These are phyloP conservation scores for Heterodera filipjevi DNA, from an alignment of 2,888 invertebrate genomes.

Conservation along the genomic window DNA sequence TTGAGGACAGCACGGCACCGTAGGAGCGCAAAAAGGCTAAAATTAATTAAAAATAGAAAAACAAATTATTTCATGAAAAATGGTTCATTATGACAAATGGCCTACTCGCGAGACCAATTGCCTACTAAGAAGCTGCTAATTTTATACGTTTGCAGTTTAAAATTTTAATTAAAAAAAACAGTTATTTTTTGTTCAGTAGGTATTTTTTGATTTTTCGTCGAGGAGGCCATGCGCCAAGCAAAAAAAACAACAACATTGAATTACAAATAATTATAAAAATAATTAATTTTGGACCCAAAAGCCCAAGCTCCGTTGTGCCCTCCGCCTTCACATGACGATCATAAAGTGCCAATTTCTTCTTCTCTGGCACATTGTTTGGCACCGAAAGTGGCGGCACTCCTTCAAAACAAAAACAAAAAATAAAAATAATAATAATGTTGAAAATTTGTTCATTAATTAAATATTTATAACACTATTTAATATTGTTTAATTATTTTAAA, in stretches of 20 bases:
- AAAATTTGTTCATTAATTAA: too few relatives aligned
- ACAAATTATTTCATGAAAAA: not conserved
- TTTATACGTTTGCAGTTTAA: too few relatives aligned
- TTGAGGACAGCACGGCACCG: slow-evolving; percentile 49
- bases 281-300: not conserved
- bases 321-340: slow-evolving; percentile 40
- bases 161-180: too few relatives aligned
- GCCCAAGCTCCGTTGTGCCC: slow-evolving; percentile 13
- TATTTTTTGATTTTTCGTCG: too few relatives aligned
- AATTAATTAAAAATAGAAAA: not conserved
- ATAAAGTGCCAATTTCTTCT: slow-evolving; percentile 42
- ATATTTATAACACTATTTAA: not conserved
- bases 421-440: not conserved
- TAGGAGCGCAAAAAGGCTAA: slow-evolving; percentile 55
- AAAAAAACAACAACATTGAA: not conserved
- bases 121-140: too few relatives aligned
- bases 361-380: slow-evolving; percentile 26
- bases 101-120: too few relatives aligned
- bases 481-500: too few relatives aligned
- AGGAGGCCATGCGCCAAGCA: too few relatives aligned
- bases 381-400: not conserved
- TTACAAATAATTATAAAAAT: not conserved
- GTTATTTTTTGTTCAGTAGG: too few relatives aligned
- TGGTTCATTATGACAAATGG: too few relatives aligned
- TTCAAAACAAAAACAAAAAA: not conserved